These are phyloP conservation scores for Ennomos quercinarius DNA, from an alignment of 2,888 invertebrate genomes.

Conservation along the genomic window DNA sequence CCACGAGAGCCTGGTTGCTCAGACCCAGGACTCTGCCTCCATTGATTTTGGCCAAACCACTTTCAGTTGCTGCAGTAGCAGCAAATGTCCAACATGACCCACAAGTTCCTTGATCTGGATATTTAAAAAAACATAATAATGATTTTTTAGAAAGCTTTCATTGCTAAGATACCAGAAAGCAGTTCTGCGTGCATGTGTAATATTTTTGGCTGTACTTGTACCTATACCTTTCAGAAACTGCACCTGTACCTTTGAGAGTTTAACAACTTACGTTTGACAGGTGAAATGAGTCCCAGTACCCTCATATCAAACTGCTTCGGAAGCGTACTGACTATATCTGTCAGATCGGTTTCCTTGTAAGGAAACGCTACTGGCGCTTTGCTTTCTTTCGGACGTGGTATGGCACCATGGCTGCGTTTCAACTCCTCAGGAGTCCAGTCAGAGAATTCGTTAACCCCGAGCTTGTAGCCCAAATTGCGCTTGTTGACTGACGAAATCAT, in stretches of 20 bases:
- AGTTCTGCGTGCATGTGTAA: no score
- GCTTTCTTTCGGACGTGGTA: not conserved
- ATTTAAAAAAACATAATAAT: no score
- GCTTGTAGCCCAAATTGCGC: not conserved
- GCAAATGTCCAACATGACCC: conserved; percentile 4
- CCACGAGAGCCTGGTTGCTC: not conserved
- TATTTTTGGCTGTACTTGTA: no score
- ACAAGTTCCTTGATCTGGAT: conserved; percentile 1
- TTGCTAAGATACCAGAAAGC: no score
- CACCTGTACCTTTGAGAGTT: no score
- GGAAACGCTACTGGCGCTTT: conserved; percentile 3
- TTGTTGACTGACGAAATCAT: no score
- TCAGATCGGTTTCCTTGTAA: not conserved
- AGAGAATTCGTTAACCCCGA: conserved; percentile 2
- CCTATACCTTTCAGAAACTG: no score
- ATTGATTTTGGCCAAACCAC: not conserved
- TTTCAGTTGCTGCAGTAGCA: not conserved
- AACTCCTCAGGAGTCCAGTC: conserved; percentile 6
- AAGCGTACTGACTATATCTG: not conserved
- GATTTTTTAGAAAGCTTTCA: no score
- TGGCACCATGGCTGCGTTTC: not conserved
- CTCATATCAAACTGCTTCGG: not conserved
- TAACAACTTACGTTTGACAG: no score
- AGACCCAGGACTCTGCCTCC: conserved; percentile 3
- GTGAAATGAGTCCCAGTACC: not conserved